Conservation (phyloP, 2,797 vertebrate genomes). For the Discoglossus pictus region DNA sequence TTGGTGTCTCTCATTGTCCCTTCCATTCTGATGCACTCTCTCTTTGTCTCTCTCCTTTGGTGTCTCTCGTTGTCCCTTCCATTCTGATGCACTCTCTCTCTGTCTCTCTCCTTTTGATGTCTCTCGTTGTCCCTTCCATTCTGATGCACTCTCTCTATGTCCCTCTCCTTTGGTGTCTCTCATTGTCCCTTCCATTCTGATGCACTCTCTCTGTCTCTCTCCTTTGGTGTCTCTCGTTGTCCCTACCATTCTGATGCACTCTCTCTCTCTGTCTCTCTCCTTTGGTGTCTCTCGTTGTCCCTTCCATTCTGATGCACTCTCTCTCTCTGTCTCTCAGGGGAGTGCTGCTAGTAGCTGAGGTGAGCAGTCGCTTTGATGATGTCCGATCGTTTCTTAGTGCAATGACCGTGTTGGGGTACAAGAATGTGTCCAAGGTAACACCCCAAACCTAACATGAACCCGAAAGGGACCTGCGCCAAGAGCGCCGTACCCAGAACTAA, state of each 20-base stretch:
- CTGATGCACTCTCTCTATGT: no score
- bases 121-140: not conserved
- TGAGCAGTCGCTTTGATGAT: conserved; percentile 88
- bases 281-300: not conserved
- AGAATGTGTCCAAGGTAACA: conserved; percentile 78
- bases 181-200: no score
- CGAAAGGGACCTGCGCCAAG: no score
- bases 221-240: no score
- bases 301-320: not conserved
- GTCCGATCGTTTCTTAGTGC: conserved; percentile 70
- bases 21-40: no score
- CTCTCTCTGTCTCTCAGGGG: conserved; percentile 69
- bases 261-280: not conserved
- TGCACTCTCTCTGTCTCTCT: not conserved
- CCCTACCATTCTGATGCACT: not conserved
- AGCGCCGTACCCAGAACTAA: no score
- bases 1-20: no score
- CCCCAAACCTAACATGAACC: no score
- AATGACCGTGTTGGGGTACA: conserved; percentile 83
- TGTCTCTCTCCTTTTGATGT: not conserved
- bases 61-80: not conserved
- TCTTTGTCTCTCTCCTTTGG: not conserved
- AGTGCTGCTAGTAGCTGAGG: conserved; percentile 87
- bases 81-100: not conserved
- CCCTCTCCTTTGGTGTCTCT: not conserved